A percentile compares a stretch with the other conserved stretches of the same genome.
Evolutionary conservation across 1,140 invertebrate genomes (phyloP).

Genomic region (Dryas iulia): DNA sequence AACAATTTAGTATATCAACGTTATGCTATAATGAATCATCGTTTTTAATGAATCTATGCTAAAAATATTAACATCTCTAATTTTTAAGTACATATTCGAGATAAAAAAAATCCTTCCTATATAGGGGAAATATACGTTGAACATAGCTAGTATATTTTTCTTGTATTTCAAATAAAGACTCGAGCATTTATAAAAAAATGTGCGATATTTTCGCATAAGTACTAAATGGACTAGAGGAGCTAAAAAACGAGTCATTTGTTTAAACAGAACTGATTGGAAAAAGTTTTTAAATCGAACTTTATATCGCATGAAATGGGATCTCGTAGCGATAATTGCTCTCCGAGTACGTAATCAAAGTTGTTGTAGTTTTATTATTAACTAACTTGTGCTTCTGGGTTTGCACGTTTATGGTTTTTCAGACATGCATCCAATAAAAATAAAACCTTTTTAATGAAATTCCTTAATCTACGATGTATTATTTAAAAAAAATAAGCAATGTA

Average conservation of each 20-base stretch:
- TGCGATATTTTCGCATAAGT: background rate
- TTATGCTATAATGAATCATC: too few species aligned
- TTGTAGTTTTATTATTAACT: background rate
- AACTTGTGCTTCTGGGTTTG: background rate
- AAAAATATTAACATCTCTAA: too few species aligned
- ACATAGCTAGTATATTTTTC: too few species aligned
- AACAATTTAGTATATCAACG: too few species aligned
- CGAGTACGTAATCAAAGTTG: background rate
- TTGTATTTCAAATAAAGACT: too few species aligned
- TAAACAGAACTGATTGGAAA: conserved; percentile 9
- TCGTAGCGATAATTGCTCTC: conserved; percentile 5
- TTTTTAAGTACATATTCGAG: too few species aligned
- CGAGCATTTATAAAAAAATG: background rate
- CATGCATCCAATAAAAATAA: background rate
- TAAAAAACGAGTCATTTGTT: conserved; percentile 1
- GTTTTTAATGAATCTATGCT: too few species aligned
- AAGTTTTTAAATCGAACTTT: conserved; percentile 23
- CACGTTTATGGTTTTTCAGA: background rate
- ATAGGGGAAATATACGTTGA: too few species aligned
- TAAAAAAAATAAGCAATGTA: too few species aligned
- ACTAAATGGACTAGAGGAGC: background rate
- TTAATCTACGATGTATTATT: too few species aligned
- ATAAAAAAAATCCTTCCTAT: too few species aligned
- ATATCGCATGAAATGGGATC: conserved; percentile 9
- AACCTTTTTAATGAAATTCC: too few species aligned